These are phyloP conservation scores for Scomber japonicus DNA, from an alignment of 2,113 vertebrate genomes.

Conservation along the genomic window DNA sequence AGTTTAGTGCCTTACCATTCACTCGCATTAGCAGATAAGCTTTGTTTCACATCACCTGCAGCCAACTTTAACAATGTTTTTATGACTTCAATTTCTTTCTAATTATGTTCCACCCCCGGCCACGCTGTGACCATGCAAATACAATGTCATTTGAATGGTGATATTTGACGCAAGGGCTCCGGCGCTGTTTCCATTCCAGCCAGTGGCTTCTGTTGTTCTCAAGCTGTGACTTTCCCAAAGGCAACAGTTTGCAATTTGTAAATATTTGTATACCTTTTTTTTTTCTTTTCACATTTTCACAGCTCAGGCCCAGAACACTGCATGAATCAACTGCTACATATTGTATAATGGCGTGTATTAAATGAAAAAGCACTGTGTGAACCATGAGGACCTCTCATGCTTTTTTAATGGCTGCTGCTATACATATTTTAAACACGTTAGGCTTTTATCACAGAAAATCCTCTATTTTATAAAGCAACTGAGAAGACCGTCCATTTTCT, in stretches of 20 bases:
- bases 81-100: slow-evolving; percentile 14
- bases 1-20: neutral
- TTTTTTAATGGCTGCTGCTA: slow-evolving; percentile 1
- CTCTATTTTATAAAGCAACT: neutral
- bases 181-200: neutral
- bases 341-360: neutral
- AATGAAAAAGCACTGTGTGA: neutral
- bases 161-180: neutral
- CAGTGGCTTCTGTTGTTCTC: slow-evolving; percentile 37
- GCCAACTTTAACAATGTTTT: neutral
- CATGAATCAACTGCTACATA: slow-evolving; percentile 14
- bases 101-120: slow-evolving; percentile 17
- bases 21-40: neutral
- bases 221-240: slow-evolving; percentile 56
- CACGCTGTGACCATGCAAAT: slow-evolving; percentile 22
- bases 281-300: neutral
- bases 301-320: slow-evolving; percentile 25
- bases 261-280: slow-evolving; percentile 47
- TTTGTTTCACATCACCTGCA: slow-evolving; percentile 10
- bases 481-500: slow-evolving; percentile 20
- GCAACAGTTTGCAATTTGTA: slow-evolving; percentile 53
- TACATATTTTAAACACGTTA: neutral
- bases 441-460: slow-evolving; percentile 7
- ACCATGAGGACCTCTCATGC: neutral
- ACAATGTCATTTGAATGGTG: slow-evolving; percentile 21